Evolutionary conservation across 2,113 vertebrate species (phyloP).

Genomic region (Corvus hawaiiensis): DNA sequence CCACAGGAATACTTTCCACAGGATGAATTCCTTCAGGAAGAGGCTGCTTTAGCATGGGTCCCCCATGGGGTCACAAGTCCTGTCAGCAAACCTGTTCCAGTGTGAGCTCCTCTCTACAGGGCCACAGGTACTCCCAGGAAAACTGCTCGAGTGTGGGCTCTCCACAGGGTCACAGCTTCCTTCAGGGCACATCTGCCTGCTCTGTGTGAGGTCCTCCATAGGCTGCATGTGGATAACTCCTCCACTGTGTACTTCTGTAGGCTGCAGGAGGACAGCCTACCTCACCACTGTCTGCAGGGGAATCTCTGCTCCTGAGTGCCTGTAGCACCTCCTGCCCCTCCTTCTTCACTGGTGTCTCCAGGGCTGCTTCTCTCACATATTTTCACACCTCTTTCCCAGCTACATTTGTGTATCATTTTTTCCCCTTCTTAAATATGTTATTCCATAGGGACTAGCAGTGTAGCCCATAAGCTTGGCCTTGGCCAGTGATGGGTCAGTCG

Average conservation of each 20-base stretch:
- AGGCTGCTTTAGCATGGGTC: accelerated
- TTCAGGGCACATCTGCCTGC: not conserved
- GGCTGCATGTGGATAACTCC: not conserved
- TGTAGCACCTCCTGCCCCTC: not conserved
- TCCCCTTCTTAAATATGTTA: not conserved
- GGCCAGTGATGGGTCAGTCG: not conserved
- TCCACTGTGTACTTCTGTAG: accelerated
- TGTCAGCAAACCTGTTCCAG: not conserved
- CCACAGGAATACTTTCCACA: not conserved
- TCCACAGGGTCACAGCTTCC: not conserved
- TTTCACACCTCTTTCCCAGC: not conserved
- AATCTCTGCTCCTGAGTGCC: not conserved
- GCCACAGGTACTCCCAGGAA: not conserved
- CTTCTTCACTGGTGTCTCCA: not conserved
- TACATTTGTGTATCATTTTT: not conserved
- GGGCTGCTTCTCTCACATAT: not conserved
- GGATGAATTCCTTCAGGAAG: not conserved
- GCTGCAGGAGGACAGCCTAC: accelerated
- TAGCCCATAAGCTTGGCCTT: accelerated
- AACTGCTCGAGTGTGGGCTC: not conserved
- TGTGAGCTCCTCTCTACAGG: not conserved
- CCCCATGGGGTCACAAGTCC: not conserved
- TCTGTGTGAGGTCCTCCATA: accelerated
- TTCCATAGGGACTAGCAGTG: accelerated
- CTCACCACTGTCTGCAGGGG: not conserved